Percentiles rank a stretch among this genome's conserved stretches.
These are phyloP conservation scores for Raja brachyura DNA, from an alignment of 2,113 vertebrate genomes.

Conservation along the genomic window DNA sequence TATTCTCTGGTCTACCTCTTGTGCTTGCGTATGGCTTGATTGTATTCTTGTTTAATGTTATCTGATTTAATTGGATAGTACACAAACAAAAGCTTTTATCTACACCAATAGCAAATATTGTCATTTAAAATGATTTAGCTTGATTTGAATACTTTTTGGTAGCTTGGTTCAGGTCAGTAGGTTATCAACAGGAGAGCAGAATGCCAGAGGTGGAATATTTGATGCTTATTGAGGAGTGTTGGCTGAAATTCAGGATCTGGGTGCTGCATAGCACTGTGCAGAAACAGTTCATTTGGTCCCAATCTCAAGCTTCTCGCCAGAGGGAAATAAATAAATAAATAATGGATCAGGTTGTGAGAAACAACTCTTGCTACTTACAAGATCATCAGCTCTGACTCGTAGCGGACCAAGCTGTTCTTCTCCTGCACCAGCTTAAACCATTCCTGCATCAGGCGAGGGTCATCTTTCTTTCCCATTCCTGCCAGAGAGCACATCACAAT, in stretches of 20 bases:
- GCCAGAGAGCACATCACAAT: constrained; percentile 43
- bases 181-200: neutral
- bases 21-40: too few relatives aligned
- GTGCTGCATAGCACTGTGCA: neutral
- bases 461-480: constrained; percentile 99
- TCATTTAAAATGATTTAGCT: too few relatives aligned
- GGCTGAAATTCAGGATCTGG: neutral
- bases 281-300: neutral
- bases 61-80: too few relatives aligned
- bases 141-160: too few relatives aligned
- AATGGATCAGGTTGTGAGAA: neutral
- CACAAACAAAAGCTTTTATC: too few relatives aligned
- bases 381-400: constrained; percentile 97
- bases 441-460: constrained; percentile 96
- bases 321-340: neutral
- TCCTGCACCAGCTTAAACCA: constrained; percentile 98
- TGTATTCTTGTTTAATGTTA: too few relatives aligned
- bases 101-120: too few relatives aligned
- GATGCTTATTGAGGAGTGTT: neutral
- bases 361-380: constrained; percentile 72
- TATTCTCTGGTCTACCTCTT: too few relatives aligned
- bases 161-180: neutral
- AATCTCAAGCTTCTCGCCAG: too few relatives aligned
- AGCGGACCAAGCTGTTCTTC: constrained; percentile 95
- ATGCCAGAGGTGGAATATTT: neutral